phyloP scores from a whole-genome alignment of 2,113 vertebrate genomes.

The Tinamus guttatus region DNA sequence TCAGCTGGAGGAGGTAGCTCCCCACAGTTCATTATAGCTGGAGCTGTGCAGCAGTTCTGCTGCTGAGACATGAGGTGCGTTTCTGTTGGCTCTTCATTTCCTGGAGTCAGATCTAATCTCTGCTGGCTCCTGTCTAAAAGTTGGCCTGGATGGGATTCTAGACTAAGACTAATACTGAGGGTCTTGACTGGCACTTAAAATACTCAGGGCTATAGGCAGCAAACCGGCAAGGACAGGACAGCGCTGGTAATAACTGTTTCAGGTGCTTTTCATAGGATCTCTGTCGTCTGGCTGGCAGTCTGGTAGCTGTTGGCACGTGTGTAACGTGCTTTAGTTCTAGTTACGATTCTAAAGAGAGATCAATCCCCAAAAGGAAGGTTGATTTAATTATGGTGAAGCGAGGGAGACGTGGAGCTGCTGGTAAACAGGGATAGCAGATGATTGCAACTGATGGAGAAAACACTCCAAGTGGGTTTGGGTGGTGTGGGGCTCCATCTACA shows the following conservation, averaged over 20 bases:
- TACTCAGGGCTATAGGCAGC: neutral
- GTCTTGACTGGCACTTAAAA: rapidly evolving
- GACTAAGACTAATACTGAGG: neutral
- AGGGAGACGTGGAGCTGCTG: neutral
- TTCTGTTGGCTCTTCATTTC: neutral
- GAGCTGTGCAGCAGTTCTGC: neutral
- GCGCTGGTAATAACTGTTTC: neutral
- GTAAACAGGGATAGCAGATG: neutral
- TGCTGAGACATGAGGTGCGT: neutral
- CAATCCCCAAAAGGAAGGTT: neutral
- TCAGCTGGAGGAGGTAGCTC: neutral
- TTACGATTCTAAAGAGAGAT: neutral
- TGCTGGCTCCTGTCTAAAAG: neutral
- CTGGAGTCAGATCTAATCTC: neutral
- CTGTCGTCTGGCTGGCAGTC: neutral
- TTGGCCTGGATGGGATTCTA: neutral
- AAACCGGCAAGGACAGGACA: neutral
- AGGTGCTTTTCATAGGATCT: neutral
- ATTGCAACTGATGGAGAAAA: neutral
- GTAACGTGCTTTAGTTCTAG: neutral
- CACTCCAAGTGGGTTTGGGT: neutral
- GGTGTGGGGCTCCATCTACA: neutral
- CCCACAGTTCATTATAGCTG: neutral
- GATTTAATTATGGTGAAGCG: neutral
- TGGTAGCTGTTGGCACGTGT: neutral